These are phyloP conservation scores for Bradypus variegatus DNA, from an alignment of 2,797 vertebrate species.

Conservation along the genomic window DNA sequence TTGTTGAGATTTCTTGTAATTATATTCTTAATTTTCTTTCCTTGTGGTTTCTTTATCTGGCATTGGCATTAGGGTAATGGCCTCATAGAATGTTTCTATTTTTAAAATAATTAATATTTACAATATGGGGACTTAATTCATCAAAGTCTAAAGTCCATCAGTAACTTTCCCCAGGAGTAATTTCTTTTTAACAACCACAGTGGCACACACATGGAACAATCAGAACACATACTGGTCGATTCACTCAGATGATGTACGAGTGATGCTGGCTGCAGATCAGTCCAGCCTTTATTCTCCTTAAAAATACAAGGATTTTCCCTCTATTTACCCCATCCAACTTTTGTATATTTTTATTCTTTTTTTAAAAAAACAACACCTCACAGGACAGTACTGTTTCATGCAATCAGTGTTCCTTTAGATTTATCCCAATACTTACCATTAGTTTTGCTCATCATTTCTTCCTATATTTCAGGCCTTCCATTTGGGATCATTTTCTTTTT, in stretches of 20 bases:
- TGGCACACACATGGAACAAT: background rate
- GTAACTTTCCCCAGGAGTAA: background rate
- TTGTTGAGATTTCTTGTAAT: too few species aligned
- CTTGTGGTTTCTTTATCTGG: background rate
- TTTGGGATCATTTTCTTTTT: background rate
- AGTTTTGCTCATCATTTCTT: background rate
- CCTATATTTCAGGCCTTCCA: background rate
- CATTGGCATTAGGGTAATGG: too few species aligned
- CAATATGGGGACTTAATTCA: background rate
- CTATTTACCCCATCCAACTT: background rate
- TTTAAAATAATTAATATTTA: background rate
- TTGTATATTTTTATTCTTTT: background rate
- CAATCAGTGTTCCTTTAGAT: background rate
- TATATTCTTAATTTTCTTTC: background rate
- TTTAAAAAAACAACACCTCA: background rate
- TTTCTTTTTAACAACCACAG: background rate
- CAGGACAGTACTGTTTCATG: background rate
- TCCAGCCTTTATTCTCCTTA: background rate
- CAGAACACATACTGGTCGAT: background rate
- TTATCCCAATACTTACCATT: background rate
- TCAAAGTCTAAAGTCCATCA: background rate
- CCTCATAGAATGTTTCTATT: background rate
- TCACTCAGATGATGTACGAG: accelerated
- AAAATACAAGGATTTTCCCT: too few species aligned
- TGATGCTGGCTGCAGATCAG: accelerated